Evolutionary conservation across 2,113 vertebrate genomes (phyloP), one percentile per base, ranked within the genome.

Genomic region (Solea solea): DNA sequence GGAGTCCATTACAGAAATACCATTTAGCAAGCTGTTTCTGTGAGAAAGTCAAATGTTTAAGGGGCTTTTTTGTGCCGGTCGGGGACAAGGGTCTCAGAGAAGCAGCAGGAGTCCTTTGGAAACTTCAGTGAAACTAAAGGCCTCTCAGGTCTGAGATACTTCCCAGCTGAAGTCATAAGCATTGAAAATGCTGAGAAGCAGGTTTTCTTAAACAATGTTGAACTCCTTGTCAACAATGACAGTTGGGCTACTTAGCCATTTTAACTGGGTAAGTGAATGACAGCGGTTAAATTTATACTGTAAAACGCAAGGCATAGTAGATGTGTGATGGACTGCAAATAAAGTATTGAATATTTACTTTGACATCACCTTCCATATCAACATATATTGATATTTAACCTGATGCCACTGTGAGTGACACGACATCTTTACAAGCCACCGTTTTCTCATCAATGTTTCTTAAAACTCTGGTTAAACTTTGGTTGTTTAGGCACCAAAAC

Each of bases 1-100:
- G 91, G 95, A 95, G 94, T 94, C 93, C 94, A 95, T 95, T 94
- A 86, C 92, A 56, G 77, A 91, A 93, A 94, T 92, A 87, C 93
- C 87, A 94, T 93, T 92, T 94, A 93, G 93, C 84, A 91, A 92
- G 91, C 92, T 92, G 91, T 93, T 94, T 93, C 91, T 91, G 92
- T 92, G 93, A 93, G 92, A 94, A 93, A 94, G 93, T 94, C 93
- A 94, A 94, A 93, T 2, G 82, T 94, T 93, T 93, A 82, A 87
- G 89, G 84, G 76, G 80, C 51, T 90, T 92, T 92, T 89, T 93
- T 92, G 84, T 90, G 83, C 64, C 48, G 9, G 69, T 69, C 14
- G 70, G 81, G 88, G 87, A 93, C 83, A 86, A 81, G 83, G 76
- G 84, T 90, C 90, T 88, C 81, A 69, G 78, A 66, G 48, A 50